Base-by-base conservation (phyloP, 2,797 vertebrate species). In the Muraenolepis orangiensis region DNA sequence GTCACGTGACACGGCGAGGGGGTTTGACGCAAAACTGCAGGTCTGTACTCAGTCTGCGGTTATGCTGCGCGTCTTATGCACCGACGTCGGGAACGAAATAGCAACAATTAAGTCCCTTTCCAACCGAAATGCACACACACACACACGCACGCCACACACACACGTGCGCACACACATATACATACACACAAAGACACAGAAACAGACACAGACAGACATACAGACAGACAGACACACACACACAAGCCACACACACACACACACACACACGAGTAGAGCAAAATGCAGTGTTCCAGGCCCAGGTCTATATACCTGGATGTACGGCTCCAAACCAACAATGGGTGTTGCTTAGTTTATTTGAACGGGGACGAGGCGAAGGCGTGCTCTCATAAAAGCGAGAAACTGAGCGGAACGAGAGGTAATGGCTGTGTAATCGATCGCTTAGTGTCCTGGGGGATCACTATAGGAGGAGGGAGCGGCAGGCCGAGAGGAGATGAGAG, bases 351-450 rank as follows among this genome's bases (percentile, higher is more conserved):
- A 26, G 57, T 64, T 23, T 64, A 64, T 64, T 64, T 64, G 23
- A 26, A 11, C 57, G 51, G 51, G 36, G 51, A n/a, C n/a, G 51
- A 57, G 20, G 20, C n/a, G 51, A n/a, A 57, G 51, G 20, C 18
- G n/a, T 4, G 57, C 57, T 64, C n/a, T 64, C 57, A 68, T 68
- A 31, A 68, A n/a, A 68, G 66, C 31, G 66, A 81, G 85, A 77
- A 82, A n/a, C 81, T 70, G 80, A 89, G 85, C 79, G 82, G 82
- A 82, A 78, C 26, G 81, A 89, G 83, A 64, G 57, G 90, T 90
- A 92, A 91, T 92, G 88, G 66, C 66, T 86, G 86, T 81, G 87
- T 46, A 82, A 94, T 93, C 91, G 91, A 94, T 94, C 87, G 87
- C 77, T 32, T 34, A 67, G 71, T 67, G 74, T 83, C 88, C 88